Base-by-base conservation (phyloP, 2,888 invertebrate genomes). In the Xestia sexstrigata region DNA sequence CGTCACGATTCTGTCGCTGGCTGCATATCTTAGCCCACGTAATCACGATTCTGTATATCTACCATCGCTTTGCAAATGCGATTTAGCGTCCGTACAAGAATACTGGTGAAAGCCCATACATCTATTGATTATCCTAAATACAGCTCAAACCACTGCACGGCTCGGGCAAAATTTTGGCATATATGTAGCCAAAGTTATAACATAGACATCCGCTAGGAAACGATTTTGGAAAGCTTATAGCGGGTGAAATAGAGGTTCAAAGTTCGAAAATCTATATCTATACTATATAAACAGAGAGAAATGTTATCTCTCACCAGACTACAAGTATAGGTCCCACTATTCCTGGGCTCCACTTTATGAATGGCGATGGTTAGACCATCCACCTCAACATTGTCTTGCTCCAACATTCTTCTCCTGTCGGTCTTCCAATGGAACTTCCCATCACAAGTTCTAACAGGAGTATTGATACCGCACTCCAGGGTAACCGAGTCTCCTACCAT, bases 271-370 rank as follows among this genome's bases (percentile, higher is more conserved):
- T 58, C 26, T n/a, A n/a, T n/a, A n/a, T n/a, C n/a, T n/a, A n/a
- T n/a, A n/a, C 23, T 58, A 15, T 17, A 17, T 17, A 17, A 26
- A 55, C 7, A 17, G 2, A 17, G 26, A 30, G 26, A 58, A 73
- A 47, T 45, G 3, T 6, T 35, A 5, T 49, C 23, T 81, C 70
- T 86, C 69, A 92, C 93, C 88, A 87, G 79, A 47, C 70, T 88
- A 55, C 94, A 94, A 47, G 85, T 84, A 70, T 94, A 94, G 13
- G 81, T 89, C 5, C 94, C 94, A 52, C 76, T 77, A 68, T 94
- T 93, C 52, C 68, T 90, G 0, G 90, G 84, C 39, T 78, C 79
- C 2, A 90, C 89, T 3, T 87, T 81, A 20, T 45, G 87, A 1
- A 94, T 88, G 8, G 80, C 68, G 7, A 94, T 23, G 5, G 60